Conservation (phyloP, 2,113 vertebrate species). For the Actinemys pallida region DNA sequence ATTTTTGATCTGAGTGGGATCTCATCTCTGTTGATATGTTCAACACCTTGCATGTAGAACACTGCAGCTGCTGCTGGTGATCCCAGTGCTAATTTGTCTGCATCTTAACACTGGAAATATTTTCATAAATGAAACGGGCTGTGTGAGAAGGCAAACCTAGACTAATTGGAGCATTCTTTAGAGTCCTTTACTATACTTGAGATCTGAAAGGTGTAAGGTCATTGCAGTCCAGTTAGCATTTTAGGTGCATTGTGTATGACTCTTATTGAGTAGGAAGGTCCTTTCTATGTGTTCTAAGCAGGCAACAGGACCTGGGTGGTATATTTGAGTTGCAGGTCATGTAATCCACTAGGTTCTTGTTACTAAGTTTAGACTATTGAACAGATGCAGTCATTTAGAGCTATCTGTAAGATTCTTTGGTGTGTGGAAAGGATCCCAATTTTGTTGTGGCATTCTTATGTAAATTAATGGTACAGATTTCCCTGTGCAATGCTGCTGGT, state of each 20-base stretch:
- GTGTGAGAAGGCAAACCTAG: neutral
- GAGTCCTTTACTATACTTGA: neutral
- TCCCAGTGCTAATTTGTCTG: conserved; percentile 31
- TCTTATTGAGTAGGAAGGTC: neutral
- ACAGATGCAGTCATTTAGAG: neutral
- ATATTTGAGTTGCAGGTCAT: neutral
- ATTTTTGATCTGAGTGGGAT: neutral
- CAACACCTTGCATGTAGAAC: neutral
- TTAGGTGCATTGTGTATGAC: rapidly evolving
- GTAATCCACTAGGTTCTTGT: neutral
- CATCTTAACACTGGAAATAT: conserved; percentile 12
- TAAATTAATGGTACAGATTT: neutral
- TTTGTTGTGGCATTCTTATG: neutral
- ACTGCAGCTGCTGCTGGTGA: conserved; percentile 46
- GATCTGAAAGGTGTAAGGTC: neutral
- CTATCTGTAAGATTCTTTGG: neutral
- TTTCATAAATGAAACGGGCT: neutral
- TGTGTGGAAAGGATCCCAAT: neutral
- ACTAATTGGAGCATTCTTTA: conserved; percentile 5
- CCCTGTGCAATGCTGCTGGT: neutral
- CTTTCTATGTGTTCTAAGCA: neutral
- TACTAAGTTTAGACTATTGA: neutral
- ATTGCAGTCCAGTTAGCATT: neutral
- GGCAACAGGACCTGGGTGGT: neutral
- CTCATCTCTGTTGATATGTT: conserved; percentile 37